Conservation (phyloP, 2,888 invertebrate genomes). For the Calephelis perditalis region DNA sequence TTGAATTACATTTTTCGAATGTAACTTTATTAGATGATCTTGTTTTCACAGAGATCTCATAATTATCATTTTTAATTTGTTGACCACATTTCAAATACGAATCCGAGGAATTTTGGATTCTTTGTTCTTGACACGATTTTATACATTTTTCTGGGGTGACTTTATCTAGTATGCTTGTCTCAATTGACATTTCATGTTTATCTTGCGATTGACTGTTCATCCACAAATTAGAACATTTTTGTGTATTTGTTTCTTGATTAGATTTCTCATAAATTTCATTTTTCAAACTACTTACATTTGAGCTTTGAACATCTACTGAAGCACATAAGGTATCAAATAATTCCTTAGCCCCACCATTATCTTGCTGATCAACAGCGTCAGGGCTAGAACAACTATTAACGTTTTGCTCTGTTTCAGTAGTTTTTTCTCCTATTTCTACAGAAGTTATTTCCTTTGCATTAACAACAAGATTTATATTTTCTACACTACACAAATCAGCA, state of each 20-base stretch:
- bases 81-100: too few species aligned
- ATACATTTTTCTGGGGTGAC: background rate
- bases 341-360: background rate
- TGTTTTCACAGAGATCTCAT: too few species aligned
- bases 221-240: background rate
- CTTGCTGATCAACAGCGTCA: background rate
- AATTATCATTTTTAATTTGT: too few species aligned
- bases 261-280: background rate
- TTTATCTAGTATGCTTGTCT: background rate
- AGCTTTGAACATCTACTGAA: background rate
- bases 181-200: background rate
- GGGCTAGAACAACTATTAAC: background rate
- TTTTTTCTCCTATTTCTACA: conserved; percentile 3
- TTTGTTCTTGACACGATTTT: too few species aligned
- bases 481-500: background rate
- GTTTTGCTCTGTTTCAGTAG: conserved; percentile 3
- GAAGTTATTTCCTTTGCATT: conserved; percentile 5
- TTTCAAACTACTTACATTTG: background rate
- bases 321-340: background rate
- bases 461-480: conserved; percentile 14
- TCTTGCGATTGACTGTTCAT: background rate
- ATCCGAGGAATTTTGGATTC: too few species aligned
- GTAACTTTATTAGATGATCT: too few species aligned
- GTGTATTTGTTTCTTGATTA: background rate
- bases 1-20: too few species aligned